A percentile compares a stretch with the other conserved stretches of the same genome.
Evolutionary conservation across 2,113 vertebrate species (phyloP).

Genomic region (Chamaea fasciata): DNA sequence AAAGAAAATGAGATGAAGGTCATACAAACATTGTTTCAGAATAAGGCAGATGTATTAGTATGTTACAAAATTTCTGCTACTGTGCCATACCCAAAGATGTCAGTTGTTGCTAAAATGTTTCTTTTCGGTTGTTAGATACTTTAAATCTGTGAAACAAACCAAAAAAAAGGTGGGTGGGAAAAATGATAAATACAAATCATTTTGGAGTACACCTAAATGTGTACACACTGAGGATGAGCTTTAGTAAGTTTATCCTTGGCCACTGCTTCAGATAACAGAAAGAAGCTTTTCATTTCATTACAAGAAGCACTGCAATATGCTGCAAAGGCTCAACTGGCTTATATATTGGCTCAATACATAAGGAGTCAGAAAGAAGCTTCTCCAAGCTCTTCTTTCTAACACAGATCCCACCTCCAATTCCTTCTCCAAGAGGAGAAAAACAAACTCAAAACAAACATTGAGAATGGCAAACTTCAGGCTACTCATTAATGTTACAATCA

Average conservation of each 20-base stretch:
- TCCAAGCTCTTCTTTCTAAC: neutral
- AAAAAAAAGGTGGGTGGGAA: neutral
- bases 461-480: neutral
- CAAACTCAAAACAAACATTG: neutral
- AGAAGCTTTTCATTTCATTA: neutral
- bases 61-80: neutral
- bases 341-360: neutral
- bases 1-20: neutral
- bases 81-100: neutral
- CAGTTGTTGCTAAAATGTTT: neutral
- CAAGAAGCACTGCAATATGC: neutral
- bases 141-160: neutral
- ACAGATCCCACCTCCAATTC: neutral
- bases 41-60: neutral
- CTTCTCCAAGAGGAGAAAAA: neutral
- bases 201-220: neutral
- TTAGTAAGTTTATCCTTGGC: neutral
- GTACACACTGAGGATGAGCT: neutral
- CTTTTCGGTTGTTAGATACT: neutral
- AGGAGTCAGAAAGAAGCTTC: neutral
- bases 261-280: neutral
- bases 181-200: neutral
- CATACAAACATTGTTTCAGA: neutral
- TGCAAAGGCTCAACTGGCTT: neutral
- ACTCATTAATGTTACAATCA: neutral